phyloP scores from a whole-genome alignment of 2,113 vertebrate species.

The Struthio camelus region DNA sequence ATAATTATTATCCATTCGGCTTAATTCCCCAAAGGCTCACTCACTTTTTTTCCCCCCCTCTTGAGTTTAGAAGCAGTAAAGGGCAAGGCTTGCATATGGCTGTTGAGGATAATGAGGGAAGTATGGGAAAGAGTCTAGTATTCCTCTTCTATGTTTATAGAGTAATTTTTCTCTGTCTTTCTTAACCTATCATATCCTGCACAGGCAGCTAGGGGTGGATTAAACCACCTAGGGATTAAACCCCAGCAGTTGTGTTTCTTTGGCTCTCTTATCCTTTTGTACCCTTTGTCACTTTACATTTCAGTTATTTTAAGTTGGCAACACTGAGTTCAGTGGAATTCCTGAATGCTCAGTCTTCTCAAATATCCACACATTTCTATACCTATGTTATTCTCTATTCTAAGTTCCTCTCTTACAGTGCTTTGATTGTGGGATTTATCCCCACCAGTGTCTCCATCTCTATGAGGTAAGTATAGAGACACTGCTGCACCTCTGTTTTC shows the following conservation, averaged over 20 bases:
- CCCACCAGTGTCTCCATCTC: background rate
- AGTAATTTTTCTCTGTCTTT: background rate
- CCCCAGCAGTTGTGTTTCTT: background rate
- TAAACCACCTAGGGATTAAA: background rate
- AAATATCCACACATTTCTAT: background rate
- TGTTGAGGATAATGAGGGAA: background rate
- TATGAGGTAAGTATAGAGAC: background rate
- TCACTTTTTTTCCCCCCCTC: background rate
- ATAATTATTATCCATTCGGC: background rate
- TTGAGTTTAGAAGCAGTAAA: background rate
- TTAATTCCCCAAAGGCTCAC: background rate
- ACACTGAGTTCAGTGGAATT: background rate
- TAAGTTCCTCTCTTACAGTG: background rate
- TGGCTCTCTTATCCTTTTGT: background rate
- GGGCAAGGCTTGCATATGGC: background rate
- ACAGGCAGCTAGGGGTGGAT: background rate
- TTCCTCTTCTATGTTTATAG: background rate
- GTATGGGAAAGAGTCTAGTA: background rate
- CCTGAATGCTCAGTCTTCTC: background rate
- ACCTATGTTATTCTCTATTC: background rate
- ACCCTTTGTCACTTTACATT: background rate
- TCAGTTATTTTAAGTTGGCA: background rate
- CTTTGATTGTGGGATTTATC: background rate
- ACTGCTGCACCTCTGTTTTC: background rate
- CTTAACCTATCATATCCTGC: background rate